Base-by-base conservation (phyloP, 1,140 invertebrate genomes). In the Pygmarrhopalites habei region DNA sequence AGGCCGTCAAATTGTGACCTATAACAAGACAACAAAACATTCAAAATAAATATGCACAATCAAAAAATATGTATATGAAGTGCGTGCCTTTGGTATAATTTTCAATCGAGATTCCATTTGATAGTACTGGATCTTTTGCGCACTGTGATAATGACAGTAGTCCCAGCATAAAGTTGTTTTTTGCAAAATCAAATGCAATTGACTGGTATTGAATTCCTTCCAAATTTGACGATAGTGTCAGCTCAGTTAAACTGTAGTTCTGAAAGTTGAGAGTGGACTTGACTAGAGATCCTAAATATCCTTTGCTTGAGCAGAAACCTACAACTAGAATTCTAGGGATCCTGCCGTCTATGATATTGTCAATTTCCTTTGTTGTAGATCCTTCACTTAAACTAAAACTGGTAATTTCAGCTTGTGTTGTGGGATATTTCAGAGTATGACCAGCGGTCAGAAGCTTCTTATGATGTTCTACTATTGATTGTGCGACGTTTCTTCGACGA, bases 381-480 rank as follows among this genome's bases (percentile, higher is more conserved):
- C 46, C 46, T 49, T 49, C 7, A 19, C 14, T 7, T 12, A 49
- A 15, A 15, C 7, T 19, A 19, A 49, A 49, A 19, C 7, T 15
- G 7, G 7, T 7, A 5, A 49, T 49, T 10, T 49, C 46, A 14
- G 23, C 46, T 5, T 49, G 12, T 12, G 7, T 49, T 7, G 19
- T 49, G 14, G 46, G 46, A 49, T 49, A 49, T 49, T 49, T 49
- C 5, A 7, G 23, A 49, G 46, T 49, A 49, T 49, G 7, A 7
- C 46, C 46, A 19, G 14, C 46, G 12, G 19, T 49, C 7, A 49
- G 23, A 7, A 15, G 7, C 10, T 23, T 7, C 23, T 21, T 12
- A 49, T 49, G 46, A 10, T 15, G 12, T 7, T 49, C 46, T 19
- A 49, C 7, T 12, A 49, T 49, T 49, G 7, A 10, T 23, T 5